These are phyloP conservation scores for Pollenia angustigena DNA, from an alignment of 2,888 invertebrate species.

Conservation along the genomic window DNA sequence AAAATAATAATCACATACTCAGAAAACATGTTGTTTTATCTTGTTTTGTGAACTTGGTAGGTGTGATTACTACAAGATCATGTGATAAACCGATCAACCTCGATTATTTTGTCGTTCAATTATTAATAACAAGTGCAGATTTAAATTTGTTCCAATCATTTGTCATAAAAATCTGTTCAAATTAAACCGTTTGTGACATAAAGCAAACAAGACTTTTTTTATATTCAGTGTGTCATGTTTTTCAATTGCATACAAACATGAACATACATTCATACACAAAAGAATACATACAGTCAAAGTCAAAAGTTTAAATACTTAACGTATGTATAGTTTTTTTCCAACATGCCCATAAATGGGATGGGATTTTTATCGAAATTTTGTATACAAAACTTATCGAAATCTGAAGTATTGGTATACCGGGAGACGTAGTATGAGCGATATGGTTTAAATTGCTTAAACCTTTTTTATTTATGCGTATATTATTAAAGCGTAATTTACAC, in stretches of 20 bases:
- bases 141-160: constrained; percentile 68
- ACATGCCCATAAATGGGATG: too few relatives aligned
- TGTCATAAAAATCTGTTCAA: constrained; percentile 64
- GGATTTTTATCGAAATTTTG: too few relatives aligned
- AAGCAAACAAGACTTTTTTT: constrained; percentile 51
- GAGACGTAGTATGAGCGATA: too few relatives aligned
- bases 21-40: constrained; percentile 13
- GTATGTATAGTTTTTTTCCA: too few relatives aligned
- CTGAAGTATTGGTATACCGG: too few relatives aligned
- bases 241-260: not conserved
- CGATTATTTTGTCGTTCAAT: constrained; percentile 61
- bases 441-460: too few relatives aligned
- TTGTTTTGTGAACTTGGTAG: constrained; percentile 56
- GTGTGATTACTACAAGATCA: constrained; percentile 65
- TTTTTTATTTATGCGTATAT: too few relatives aligned
- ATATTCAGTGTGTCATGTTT: not conserved
- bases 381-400: too few relatives aligned
- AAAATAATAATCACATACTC: constrained; percentile 4
- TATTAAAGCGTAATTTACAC: too few relatives aligned
- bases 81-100: constrained; percentile 70
- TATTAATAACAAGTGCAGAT: constrained; percentile 66
- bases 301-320: constrained; percentile 15
- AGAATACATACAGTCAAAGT: constrained; percentile 42
- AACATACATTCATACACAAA: too few relatives aligned
- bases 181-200: constrained; percentile 64